These are phyloP conservation scores for Pomatorhinus ruficollis DNA, from an alignment of 2,113 vertebrate species.

Conservation along the genomic window DNA sequence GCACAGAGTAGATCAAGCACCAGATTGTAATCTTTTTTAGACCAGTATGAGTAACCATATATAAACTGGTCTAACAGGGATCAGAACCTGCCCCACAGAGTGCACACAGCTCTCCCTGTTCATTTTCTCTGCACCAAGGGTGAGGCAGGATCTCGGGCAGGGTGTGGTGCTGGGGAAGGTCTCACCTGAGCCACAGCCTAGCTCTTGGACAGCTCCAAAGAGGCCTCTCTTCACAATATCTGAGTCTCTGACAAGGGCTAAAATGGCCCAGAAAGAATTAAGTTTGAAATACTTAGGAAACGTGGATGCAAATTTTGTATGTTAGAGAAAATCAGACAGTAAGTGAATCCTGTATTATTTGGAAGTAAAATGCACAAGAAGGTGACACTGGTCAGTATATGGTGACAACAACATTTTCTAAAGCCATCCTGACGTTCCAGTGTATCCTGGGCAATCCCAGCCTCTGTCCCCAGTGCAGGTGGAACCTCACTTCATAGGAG, in stretches of 20 bases:
- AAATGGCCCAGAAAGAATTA: neutral
- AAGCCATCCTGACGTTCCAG: neutral
- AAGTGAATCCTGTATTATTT: neutral
- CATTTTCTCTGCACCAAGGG: neutral
- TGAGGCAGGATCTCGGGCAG: neutral
- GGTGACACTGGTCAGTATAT: neutral
- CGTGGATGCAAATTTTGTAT: neutral
- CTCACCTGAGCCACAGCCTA: neutral
- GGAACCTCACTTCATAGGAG: neutral
- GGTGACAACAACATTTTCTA: neutral
- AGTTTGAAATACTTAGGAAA: neutral
- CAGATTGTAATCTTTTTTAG: neutral
- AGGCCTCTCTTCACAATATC: neutral
- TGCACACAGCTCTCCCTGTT: neutral
- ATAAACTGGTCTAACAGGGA: neutral
- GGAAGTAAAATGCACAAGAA: neutral
- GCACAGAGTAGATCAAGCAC: neutral
- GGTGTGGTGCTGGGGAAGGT: fast-evolving
- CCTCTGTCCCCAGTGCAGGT: neutral
- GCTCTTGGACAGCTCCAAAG: neutral
- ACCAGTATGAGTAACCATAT: neutral
- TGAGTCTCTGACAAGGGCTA: neutral
- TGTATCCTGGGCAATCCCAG: neutral
- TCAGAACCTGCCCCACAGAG: neutral
- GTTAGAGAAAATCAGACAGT: neutral